Evolutionary conservation across 2,113 vertebrate species (phyloP).

Genomic region (Apeltes quadracus): DNA sequence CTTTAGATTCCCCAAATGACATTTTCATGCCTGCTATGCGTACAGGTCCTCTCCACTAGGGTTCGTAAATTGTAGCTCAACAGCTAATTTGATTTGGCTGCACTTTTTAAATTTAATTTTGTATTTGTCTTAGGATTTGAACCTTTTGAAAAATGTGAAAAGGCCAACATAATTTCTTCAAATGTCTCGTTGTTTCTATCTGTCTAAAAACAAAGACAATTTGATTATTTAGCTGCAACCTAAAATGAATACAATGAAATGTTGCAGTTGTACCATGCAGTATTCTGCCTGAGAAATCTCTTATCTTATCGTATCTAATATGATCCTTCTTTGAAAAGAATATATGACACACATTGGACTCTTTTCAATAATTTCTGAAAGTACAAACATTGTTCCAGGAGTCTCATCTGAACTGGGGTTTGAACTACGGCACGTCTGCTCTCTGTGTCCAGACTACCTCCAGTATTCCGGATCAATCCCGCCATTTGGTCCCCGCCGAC

Average conservation of each 20-base stretch:
- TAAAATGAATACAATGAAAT: background rate
- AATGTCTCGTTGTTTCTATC: background rate
- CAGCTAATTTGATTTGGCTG: background rate
- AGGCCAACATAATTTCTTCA: background rate
- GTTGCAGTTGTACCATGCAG: background rate
- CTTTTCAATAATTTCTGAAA: no score
- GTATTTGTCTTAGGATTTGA: background rate
- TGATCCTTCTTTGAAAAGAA: no score
- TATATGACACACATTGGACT: background rate
- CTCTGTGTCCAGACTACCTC: constrained; percentile 46
- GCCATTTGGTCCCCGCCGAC: background rate
- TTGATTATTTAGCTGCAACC: background rate
- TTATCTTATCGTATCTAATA: background rate
- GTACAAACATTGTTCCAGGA: background rate
- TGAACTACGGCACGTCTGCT: background rate
- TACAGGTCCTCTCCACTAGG: background rate
- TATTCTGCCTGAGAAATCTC: background rate
- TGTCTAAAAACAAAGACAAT: background rate
- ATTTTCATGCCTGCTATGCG: constrained; percentile 14
- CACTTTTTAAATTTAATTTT: background rate
- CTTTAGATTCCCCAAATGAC: constrained; percentile 4
- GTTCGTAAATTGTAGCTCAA: constrained; percentile 1
- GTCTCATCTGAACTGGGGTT: background rate
- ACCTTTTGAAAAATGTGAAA: background rate
- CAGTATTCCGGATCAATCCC: background rate